phyloP scores from a whole-genome alignment of 92 coral and sea anemone species.

The Palythoa grandis region DNA sequence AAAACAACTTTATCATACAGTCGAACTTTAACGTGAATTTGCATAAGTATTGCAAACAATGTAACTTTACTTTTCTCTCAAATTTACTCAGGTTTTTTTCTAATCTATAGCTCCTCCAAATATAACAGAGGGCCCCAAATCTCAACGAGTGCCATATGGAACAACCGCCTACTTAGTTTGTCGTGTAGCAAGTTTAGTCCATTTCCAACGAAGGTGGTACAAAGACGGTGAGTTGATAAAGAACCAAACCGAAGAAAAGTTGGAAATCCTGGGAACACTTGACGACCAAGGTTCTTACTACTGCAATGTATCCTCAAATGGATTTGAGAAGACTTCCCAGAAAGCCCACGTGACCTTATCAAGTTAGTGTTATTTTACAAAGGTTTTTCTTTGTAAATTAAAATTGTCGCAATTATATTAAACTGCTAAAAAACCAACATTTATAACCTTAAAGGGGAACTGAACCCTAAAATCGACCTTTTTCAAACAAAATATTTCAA shows the following conservation, averaged over 20 bases:
- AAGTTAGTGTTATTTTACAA: background rate
- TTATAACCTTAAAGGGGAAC: background rate
- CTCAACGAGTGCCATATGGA: constrained; percentile 43
- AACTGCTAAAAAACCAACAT: background rate
- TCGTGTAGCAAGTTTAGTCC: constrained; percentile 51
- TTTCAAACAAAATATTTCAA: too few species aligned
- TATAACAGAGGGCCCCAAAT: constrained; percentile 45
- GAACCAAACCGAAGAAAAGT: background rate
- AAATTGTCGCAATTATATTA: background rate
- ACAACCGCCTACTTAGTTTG: constrained; percentile 47
- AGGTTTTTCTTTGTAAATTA: background rate
- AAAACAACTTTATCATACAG: too few species aligned
- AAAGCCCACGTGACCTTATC: background rate
- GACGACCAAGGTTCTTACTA: background rate
- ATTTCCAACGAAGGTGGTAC: constrained; percentile 64
- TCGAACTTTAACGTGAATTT: background rate
- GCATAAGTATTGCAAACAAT: background rate
- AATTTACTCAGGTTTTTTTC: background rate
- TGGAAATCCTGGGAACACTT: background rate
- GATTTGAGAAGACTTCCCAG: background rate
- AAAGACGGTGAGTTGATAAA: constrained; percentile 46
- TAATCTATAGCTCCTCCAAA: constrained; percentile 58
- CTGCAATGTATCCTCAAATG: background rate
- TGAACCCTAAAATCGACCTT: too few species aligned
- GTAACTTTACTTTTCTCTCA: background rate